These are phyloP conservation scores for Deilephila porcellus DNA, from an alignment of 2,888 invertebrate genomes.

Conservation along the genomic window DNA sequence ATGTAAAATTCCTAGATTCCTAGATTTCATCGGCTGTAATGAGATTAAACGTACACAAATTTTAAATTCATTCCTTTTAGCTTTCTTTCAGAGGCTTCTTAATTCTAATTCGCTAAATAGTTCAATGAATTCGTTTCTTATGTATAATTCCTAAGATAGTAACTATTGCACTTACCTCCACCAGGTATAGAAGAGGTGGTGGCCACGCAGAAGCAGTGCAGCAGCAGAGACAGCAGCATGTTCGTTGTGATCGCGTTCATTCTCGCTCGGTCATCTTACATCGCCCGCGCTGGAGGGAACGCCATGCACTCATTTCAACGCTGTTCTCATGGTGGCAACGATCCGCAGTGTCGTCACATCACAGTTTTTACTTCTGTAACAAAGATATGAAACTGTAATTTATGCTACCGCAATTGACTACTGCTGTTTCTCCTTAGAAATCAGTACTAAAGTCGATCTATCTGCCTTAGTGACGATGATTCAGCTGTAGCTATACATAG, in stretches of 20 bases:
- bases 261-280: conserved; percentile 32
- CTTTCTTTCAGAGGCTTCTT: too few relatives aligned
- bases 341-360: conserved; percentile 41
- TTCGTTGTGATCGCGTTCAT: conserved; percentile 61
- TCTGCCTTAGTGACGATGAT: too few relatives aligned
- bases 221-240: conserved; percentile 71
- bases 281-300: conserved; percentile 20
- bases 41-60: too few relatives aligned
- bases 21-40: too few relatives aligned
- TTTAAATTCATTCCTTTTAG: too few relatives aligned
- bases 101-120: too few relatives aligned
- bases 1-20: too few relatives aligned
- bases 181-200: conserved; percentile 74
- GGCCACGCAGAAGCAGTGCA: conserved; percentile 75
- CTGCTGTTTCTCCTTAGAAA: too few relatives aligned
- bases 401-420: too few relatives aligned
- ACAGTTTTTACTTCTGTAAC: conserved; percentile 41
- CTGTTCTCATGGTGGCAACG: conserved; percentile 32
- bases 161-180: conserved; percentile 62
- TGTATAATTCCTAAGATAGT: background rate
- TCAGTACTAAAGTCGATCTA: too few relatives aligned
- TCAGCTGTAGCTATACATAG: too few relatives aligned
- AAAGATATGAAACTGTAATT: conserved; percentile 23
- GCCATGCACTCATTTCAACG: conserved; percentile 38
- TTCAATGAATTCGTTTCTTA: too few relatives aligned